phyloP scores from a whole-genome alignment of 1,140 invertebrate species.

The Drosophila parabipectinata region DNA sequence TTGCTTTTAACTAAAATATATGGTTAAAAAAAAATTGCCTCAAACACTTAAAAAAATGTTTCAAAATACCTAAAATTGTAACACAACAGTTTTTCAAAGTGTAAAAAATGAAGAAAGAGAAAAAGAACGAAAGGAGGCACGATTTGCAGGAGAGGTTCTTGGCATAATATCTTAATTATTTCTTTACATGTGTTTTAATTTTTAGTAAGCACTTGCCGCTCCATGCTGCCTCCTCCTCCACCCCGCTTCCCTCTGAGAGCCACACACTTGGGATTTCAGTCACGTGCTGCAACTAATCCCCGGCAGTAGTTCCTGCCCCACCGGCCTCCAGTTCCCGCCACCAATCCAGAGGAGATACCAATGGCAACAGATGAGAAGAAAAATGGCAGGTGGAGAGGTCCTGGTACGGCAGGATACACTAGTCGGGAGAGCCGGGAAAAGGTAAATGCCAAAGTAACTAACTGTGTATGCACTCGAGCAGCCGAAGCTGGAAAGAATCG shows the following conservation, averaged over 20 bases:
- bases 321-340: conserved; percentile 3
- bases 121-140: neutral
- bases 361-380: conserved; percentile 62
- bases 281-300: conserved; percentile 78
- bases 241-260: neutral
- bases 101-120: neutral
- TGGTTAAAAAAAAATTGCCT: too few relatives aligned
- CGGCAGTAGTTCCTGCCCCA: conserved; percentile 6
- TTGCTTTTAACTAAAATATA: too few relatives aligned
- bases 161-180: conserved; percentile 80
- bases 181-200: conserved; percentile 82
- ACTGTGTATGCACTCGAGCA: conserved; percentile 53
- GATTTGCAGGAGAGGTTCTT: conserved; percentile 32
- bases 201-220: conserved; percentile 67
- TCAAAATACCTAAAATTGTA: too few relatives aligned
- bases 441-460: conserved; percentile 75
- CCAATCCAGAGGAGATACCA: conserved; percentile 25
- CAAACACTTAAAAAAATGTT: too few relatives aligned
- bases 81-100: neutral
- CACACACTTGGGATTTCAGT: conserved; percentile 66
- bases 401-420: conserved; percentile 40
- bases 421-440: conserved; percentile 35
- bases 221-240: conserved; percentile 5
- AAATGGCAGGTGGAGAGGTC: neutral
- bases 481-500: conserved; percentile 8